Evolutionary conservation across 2,797 vertebrate genomes (phyloP), one percentile per base, ranked within the genome.

Genomic region (Mus spretus): DNA sequence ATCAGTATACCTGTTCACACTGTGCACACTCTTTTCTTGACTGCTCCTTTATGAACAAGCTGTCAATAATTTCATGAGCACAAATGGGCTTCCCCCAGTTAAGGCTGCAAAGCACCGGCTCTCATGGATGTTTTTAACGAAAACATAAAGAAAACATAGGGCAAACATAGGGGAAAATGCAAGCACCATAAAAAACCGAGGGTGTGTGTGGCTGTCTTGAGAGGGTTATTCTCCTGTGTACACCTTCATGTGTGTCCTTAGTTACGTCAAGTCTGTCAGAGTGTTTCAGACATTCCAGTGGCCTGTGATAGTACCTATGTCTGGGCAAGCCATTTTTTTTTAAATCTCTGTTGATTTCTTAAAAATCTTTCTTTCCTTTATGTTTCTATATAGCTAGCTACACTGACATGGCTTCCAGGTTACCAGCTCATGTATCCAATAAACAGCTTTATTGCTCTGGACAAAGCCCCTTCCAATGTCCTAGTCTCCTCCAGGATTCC

Each of bases 171-270:
- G 44, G 55, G 40, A n/a, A 74, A n/a, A 8, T 1, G 6, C 20
- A 40, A 17, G 31, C 14, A 26, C 40, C 47, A 57, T 47, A 40
- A 59, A 65, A 19, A 53, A 26, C 40, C 70, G 4, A 37, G 34
- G 50, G 37, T 44, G 2, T 40, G 40, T 47, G 7, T 24, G 7
- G 6, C 8, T 34, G 4, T 1, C 24, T 10, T 0, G 19, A 3
- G 67, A 63, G 0, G 9, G 55, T 0, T 24, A 4, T 1, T 22
- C 67, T 65, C 50, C 44, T 13, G 1, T 1, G n/a, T 26, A 19
- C 40, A 0, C 7, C n/a, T 2, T 13, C 28, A 5, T 0, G 0
- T 4, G 3, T 0, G 0, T 19, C 88, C 75, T 57, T 61, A 13
- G 61, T 63, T 6, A 24, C 8, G 9, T 8, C 50, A 0, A 3